phyloP scores from a whole-genome alignment of 2,797 vertebrate species.

The Enteromius viviparus region DNA sequence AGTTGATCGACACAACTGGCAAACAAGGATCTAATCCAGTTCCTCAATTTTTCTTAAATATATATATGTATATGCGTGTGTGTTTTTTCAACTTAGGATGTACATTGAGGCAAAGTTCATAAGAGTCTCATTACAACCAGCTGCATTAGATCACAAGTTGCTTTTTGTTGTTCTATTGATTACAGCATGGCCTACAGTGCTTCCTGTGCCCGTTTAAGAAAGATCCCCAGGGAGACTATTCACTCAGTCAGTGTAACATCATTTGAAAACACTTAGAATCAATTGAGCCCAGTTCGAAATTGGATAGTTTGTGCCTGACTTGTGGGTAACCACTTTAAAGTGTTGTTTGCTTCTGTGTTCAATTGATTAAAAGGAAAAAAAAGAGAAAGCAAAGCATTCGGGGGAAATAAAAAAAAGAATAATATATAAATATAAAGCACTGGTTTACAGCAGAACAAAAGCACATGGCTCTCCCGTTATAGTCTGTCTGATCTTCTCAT shows the following conservation, averaged over 20 bases:
- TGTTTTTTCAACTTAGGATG: slow-evolving; percentile 37
- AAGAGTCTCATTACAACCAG: slow-evolving; percentile 19
- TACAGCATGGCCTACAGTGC: slow-evolving; percentile 19
- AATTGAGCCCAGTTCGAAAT: slow-evolving; percentile 57
- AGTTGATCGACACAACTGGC: slow-evolving; percentile 42
- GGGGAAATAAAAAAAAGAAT: slow-evolving; percentile 35
- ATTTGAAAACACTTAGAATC: slow-evolving; percentile 54
- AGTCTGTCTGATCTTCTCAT: slow-evolving; percentile 14
- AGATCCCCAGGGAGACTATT: slow-evolving; percentile 54
- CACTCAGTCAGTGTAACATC: slow-evolving; percentile 52
- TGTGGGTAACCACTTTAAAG: slow-evolving; percentile 58
- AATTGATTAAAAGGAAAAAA: slow-evolving; percentile 31
- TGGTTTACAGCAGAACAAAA: slow-evolving; percentile 44
- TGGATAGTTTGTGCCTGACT: slow-evolving; percentile 45
- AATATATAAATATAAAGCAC: slow-evolving; percentile 44
- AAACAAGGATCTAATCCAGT: slow-evolving; percentile 65
- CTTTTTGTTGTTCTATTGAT: slow-evolving; percentile 41
- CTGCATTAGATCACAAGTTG: slow-evolving; percentile 35
- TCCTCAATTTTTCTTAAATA: slow-evolving; percentile 40
- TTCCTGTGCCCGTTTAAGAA: slow-evolving; percentile 35
- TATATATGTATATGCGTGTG: slow-evolving; percentile 12
- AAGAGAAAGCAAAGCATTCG: slow-evolving; percentile 8
- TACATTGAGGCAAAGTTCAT: slow-evolving; percentile 19
- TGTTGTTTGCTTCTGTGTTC: slow-evolving; percentile 46
- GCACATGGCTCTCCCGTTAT: slow-evolving; percentile 12